Percentiles rank a stretch among this genome's conserved stretches.
phyloP scores from a whole-genome alignment of 2,797 vertebrate genomes.

The Psittacula echo region DNA sequence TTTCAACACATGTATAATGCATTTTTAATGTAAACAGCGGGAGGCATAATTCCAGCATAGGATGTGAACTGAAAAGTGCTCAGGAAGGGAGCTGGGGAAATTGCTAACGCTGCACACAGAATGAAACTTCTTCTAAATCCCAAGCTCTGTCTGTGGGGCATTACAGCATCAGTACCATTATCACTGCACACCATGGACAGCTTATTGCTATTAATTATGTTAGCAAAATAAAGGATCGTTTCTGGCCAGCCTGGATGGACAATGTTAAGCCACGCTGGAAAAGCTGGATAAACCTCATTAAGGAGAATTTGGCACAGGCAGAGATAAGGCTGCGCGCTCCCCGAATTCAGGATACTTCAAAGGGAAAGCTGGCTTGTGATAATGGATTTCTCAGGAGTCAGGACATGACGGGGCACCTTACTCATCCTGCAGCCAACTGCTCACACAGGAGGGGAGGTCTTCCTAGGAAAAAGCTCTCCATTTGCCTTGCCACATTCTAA shows the following conservation, averaged over 20 bases:
- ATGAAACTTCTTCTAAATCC: slow-evolving; percentile 53
- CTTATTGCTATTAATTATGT: slow-evolving; percentile 72
- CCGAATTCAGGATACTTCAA: background rate
- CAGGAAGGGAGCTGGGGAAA: slow-evolving; percentile 54
- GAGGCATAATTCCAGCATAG: slow-evolving; percentile 66
- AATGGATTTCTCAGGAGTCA: slow-evolving; percentile 14
- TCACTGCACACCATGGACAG: slow-evolving; percentile 12
- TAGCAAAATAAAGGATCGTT: slow-evolving; percentile 64
- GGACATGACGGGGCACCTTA: background rate
- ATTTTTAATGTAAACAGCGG: slow-evolving; percentile 65
- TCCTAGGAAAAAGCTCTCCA: background rate
- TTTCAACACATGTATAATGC: slow-evolving; percentile 67
- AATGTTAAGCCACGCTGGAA: slow-evolving; percentile 57
- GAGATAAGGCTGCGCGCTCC: background rate
- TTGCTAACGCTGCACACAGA: slow-evolving; percentile 32
- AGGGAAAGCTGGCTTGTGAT: background rate
- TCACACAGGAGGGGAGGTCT: background rate
- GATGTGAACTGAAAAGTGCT: slow-evolving; percentile 55
- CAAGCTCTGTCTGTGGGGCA: background rate
- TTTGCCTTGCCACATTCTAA: background rate
- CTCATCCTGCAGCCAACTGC: background rate
- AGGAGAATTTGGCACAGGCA: slow-evolving; percentile 47
- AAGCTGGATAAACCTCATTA: slow-evolving; percentile 72
- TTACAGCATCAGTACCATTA: slow-evolving; percentile 55
- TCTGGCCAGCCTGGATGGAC: slow-evolving; percentile 43